Conservation (phyloP, 2,888 invertebrate genomes). For the Tenthredo amoena region DNA sequence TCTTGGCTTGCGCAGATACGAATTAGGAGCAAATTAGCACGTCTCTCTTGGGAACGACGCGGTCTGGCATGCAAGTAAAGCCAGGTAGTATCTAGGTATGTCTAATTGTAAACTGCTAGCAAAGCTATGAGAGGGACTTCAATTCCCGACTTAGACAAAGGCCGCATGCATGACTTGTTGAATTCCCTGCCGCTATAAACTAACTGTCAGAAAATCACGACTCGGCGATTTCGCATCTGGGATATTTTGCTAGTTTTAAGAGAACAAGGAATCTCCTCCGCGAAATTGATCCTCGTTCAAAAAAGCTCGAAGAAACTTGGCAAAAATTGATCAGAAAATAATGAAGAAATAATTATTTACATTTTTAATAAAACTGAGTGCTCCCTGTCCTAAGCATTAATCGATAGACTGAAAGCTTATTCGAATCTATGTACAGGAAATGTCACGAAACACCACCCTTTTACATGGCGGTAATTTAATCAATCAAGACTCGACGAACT, state of each 20-base stretch:
- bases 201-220: neutral
- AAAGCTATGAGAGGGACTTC: neutral
- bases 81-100: neutral
- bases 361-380: slow-evolving; percentile 1
- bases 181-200: neutral
- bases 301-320: no score
- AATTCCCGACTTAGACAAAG: neutral
- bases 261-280: no score
- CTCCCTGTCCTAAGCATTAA: neutral
- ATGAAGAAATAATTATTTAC: neutral
- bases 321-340: no score
- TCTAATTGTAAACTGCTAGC: neutral
- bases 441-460: neutral
- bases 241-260: no score
- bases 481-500: neutral
- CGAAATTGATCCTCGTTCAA: no score
- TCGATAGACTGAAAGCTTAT: neutral
- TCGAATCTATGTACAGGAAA: neutral
- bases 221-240: neutral
- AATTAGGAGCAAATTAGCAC: slow-evolving; percentile 45
- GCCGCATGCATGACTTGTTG: neutral
- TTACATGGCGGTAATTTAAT: neutral
- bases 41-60: slow-evolving; percentile 36
- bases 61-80: slow-evolving; percentile 18
- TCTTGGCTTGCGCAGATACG: neutral